These are phyloP conservation scores for Argyresthia albistria DNA, from an alignment of 2,888 invertebrate species.

Conservation along the genomic window DNA sequence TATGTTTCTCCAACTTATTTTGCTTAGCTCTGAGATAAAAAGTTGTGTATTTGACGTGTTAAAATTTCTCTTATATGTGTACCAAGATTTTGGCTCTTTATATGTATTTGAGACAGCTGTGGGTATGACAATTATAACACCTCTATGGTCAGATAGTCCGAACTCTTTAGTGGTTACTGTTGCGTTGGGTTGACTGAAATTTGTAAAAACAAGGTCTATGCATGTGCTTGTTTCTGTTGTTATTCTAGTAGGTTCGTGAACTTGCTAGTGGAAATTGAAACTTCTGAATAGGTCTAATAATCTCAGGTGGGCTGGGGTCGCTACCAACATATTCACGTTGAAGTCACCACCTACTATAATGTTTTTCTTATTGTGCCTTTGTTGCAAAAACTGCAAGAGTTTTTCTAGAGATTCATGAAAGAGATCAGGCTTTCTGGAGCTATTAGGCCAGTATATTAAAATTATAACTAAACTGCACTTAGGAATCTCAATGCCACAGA, in stretches of 20 bases:
- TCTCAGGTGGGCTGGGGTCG: conserved; percentile 9
- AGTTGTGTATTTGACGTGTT: neutral
- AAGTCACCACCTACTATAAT: conserved; percentile 12
- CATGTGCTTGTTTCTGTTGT: neutral
- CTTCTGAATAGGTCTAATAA: neutral
- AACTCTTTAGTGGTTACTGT: conserved; percentile 7
- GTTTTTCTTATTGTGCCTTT: conserved; percentile 10
- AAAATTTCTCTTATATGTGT: conserved; percentile 23
- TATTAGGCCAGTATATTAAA: conserved; percentile 13
- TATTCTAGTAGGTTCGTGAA: neutral
- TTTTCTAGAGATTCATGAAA: conserved; percentile 9
- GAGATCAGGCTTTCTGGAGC: conserved; percentile 9
- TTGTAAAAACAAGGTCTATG: neutral
- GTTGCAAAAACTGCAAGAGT: conserved; percentile 5
- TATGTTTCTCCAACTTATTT: neutral
- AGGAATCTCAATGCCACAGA: conserved; percentile 10
- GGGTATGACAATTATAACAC: neutral
- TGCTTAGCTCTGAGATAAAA: neutral
- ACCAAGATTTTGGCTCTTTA: conserved; percentile 21
- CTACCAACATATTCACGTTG: conserved; percentile 11
- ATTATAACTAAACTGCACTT: conserved; percentile 10
- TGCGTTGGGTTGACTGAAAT: neutral
- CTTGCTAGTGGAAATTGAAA: neutral
- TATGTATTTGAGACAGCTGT: neutral
- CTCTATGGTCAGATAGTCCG: conserved; percentile 12